A percentile compares a stretch with the other conserved stretches of the same genome.
Evolutionary conservation across 2,888 invertebrate genomes (phyloP).

Genomic region (Dendrolimus pini): DNA sequence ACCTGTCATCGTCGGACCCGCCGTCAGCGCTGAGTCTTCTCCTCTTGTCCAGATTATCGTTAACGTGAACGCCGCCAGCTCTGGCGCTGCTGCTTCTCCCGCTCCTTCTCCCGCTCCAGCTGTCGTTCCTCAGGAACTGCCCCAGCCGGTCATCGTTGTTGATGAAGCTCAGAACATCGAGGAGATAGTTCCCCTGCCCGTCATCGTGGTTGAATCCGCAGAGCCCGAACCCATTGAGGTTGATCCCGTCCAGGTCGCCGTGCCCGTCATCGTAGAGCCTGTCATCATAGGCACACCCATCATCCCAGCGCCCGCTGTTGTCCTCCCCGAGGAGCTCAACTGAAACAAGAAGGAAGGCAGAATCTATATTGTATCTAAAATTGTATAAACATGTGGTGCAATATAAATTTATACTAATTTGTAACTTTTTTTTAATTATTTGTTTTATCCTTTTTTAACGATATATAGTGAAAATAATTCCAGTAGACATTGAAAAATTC

Average conservation of each 20-base stretch:
- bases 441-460: no score
- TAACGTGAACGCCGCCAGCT: conserved; percentile 21
- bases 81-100: conserved; percentile 8
- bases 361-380: not conserved
- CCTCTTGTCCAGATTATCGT: conserved; percentile 27
- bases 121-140: conserved; percentile 9
- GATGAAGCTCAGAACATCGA: conserved; percentile 12
- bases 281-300: conserved; percentile 26
- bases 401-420: not conserved
- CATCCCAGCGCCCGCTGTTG: conserved; percentile 29
- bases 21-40: not conserved
- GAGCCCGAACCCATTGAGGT: conserved; percentile 8
- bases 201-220: conserved; percentile 11
- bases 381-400: not conserved
- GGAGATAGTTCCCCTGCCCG: conserved; percentile 11
- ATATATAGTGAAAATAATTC: no score
- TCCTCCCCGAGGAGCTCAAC: conserved; percentile 36
- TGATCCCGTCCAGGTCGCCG: conserved; percentile 19
- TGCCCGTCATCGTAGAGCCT: conserved; percentile 19
- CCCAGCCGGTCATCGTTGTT: conserved; percentile 10
- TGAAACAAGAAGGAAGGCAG: conserved; percentile 13
- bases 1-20: conserved; percentile 19
- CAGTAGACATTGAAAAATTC: no score
- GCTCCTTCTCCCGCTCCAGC: conserved; percentile 10
- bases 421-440: no score